Percentiles rank a stretch among this genome's conserved stretches.
Evolutionary conservation across 1,140 invertebrate species (phyloP).

Genomic region (Gyrodactylus bullatarudis): DNA sequence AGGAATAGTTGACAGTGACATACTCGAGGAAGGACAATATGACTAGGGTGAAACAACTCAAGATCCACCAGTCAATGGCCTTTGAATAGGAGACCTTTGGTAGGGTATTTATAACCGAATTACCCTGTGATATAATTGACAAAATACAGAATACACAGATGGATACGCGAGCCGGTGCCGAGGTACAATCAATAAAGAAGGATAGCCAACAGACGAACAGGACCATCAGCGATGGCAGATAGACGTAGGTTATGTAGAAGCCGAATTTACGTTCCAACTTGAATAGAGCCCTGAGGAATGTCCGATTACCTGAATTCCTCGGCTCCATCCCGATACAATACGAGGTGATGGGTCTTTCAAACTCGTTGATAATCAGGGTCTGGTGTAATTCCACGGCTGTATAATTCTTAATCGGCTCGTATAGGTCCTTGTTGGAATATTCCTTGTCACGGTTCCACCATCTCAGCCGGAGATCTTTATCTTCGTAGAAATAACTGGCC

Average conservation of each 20-base stretch:
- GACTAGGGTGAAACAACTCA: conserved; percentile 47
- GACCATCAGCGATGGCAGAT: conserved; percentile 44
- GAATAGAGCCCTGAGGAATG: conserved; percentile 32
- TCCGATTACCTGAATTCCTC: not conserved
- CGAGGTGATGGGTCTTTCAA: not conserved
- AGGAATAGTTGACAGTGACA: conserved; percentile 29
- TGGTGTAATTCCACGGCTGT: not conserved
- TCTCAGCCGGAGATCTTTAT: not conserved
- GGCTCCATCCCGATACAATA: not conserved
- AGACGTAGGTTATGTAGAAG: conserved; percentile 50
- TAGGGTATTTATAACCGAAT: conserved; percentile 10
- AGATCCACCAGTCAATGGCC: conserved; percentile 52
- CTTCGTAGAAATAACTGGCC: conserved; percentile 2
- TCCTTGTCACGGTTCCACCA: not conserved
- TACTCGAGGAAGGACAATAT: conserved; percentile 47
- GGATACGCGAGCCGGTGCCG: conserved; percentile 12
- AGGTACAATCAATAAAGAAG: conserved; percentile 12
- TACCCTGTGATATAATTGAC: conserved; percentile 14
- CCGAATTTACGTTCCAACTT: conserved; percentile 46
- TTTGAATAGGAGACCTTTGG: conserved; percentile 28
- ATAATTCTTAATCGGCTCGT: not conserved
- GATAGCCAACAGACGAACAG: conserved; percentile 49
- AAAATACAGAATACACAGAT: conserved; percentile 13
- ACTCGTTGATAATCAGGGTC: not conserved
- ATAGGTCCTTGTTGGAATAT: not conserved